Base-by-base conservation (phyloP, 2,797 vertebrate genomes). In the Centropyge bicolor region DNA sequence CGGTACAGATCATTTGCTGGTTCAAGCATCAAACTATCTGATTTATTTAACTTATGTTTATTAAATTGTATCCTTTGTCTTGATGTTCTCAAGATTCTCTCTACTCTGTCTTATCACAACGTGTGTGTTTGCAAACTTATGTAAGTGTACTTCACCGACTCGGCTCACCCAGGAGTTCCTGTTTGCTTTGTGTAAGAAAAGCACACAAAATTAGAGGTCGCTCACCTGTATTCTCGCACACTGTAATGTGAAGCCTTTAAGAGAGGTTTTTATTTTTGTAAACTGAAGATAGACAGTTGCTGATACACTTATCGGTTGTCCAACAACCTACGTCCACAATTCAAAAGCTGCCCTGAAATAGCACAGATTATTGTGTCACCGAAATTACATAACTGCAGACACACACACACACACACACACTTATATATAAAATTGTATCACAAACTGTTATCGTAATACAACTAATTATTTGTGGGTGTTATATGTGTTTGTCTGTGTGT, bases 141-240 rank as follows among this genome's bases (percentile, higher is more conserved):
- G 80, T 90, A 94, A 94, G 79, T 83, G 86, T 84, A 64, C 82
- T 63, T 59, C 78, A 59, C 3, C 64, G 65, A 80, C 79, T 80
- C 48, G 45, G 52, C 52, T 74, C 38, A 68, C 62, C 81, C 76
- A 9, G 52, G 51, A 83, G 70, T 78, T 65, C 51, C 56, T 94
- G 88, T 94, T 94, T 93, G 85, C 60, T 93, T 85, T 83, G 82
- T 82, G 55, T 14, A 63, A 57, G 76, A 81, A 83, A 85, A 85
- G 77, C 79, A 68, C 60, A 83, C 75, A 79, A 20, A 80, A 48
- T 81, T 75, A 45, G 64, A 80, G 65, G 71, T 27, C 65, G 52
- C 75, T 85, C 86, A 71, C 70, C 70, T 87, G 83, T 69, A 40
- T 64, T 66, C 78, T 62, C 56, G 65, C 80, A 79, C 83, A 78